These are phyloP conservation scores for Aleiodes leptofemur DNA, from an alignment of 2,888 invertebrate species.

Conservation along the genomic window DNA sequence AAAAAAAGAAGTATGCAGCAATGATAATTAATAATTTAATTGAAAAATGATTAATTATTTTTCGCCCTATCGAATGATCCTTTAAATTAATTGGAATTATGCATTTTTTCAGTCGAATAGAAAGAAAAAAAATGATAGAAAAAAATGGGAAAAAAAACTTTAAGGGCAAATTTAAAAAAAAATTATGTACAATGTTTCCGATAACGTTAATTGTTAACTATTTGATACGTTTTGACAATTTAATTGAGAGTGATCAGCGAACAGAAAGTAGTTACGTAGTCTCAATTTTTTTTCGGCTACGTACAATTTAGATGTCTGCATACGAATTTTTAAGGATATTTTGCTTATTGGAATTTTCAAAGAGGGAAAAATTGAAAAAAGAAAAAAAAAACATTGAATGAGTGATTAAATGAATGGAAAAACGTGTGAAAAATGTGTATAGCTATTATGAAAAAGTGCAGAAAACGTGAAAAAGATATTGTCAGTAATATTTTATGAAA, in stretches of 20 bases:
- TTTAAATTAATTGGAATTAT: no score
- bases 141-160: not conserved
- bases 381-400: not conserved
- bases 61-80: no score
- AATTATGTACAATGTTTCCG: conserved; percentile 51
- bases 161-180: conserved; percentile 22
- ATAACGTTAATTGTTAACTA: conserved; percentile 59
- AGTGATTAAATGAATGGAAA: conserved; percentile 12
- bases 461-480: conserved; percentile 17
- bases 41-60: no score
- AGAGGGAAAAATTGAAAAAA: not conserved
- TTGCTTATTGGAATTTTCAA: conserved; percentile 55
- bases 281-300: conserved; percentile 30
- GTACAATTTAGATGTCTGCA: conserved; percentile 32
- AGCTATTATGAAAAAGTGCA: conserved; percentile 46
- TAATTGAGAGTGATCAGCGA: conserved; percentile 41
- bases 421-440: conserved; percentile 36
- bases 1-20: not conserved
- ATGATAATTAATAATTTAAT: not conserved
- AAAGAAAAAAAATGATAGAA: not conserved
- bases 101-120: not conserved
- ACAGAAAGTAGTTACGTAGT: conserved; percentile 38
- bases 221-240: conserved; percentile 56
- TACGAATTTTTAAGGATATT: conserved; percentile 48
- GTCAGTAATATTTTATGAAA: conserved; percentile 52